Percentiles rank a stretch among this genome's conserved stretches.
phyloP scores from a whole-genome alignment of 64 coral and sea anemone genomes.

The Orbicella faveolata region DNA sequence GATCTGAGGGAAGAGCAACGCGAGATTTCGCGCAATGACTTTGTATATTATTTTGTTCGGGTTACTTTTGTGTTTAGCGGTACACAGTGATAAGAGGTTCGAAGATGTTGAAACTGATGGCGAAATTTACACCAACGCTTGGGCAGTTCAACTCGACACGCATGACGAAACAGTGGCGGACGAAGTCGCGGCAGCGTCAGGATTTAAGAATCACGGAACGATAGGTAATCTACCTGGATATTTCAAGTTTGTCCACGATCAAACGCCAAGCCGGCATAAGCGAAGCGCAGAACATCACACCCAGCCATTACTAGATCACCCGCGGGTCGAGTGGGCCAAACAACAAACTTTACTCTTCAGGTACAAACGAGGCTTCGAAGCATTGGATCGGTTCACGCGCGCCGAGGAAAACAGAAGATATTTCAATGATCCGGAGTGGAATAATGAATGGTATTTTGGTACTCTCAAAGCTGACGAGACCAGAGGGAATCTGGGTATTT shows the following conservation, averaged over 20 bases:
- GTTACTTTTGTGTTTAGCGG: not conserved
- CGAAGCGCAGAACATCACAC: conserved; percentile 43
- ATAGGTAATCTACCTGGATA: conserved; percentile 66
- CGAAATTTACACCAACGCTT: conserved; percentile 39
- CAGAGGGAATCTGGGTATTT: conserved; percentile 71
- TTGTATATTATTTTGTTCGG: not conserved
- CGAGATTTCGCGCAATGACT: not conserved
- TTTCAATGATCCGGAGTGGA: conserved; percentile 64
- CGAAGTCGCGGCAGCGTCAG: conserved; percentile 61
- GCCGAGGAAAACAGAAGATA: conserved; percentile 12
- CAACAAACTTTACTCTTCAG: conserved; percentile 63
- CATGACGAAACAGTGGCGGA: conserved; percentile 64
- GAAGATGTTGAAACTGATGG: conserved; percentile 22
- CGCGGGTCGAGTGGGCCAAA: conserved; percentile 81
- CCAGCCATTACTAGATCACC: conserved; percentile 59
- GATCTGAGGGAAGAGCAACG: not conserved
- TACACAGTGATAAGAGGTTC: not conserved
- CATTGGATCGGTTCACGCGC: not conserved
- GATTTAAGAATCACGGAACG: conserved; percentile 75
- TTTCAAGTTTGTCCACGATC: conserved; percentile 69
- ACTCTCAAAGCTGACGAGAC: conserved; percentile 31
- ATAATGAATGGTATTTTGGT: conserved; percentile 83
- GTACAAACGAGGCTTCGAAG: conserved; percentile 56
- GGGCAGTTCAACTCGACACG: conserved; percentile 75
- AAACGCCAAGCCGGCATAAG: conserved; percentile 30